Percentiles rank a stretch among this genome's conserved stretches.
These are phyloP conservation scores for Siniperca chuatsi DNA, from an alignment of 2,113 vertebrate genomes.

Conservation along the genomic window DNA sequence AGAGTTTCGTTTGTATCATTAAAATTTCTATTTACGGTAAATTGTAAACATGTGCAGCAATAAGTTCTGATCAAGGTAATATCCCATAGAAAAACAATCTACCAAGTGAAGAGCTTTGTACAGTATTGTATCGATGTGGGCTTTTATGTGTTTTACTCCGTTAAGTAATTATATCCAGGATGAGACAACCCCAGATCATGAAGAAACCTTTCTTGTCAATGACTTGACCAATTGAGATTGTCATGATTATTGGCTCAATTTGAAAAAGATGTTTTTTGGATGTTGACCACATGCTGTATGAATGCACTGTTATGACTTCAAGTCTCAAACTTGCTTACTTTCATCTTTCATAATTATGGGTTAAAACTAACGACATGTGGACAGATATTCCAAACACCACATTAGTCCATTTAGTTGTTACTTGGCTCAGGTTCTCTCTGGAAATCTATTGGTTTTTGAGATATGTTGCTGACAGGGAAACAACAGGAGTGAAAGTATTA, in stretches of 20 bases:
- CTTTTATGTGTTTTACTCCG: not conserved
- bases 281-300: not conserved
- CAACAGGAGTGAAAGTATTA: constrained; percentile 13
- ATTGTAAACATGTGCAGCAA: not conserved
- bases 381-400: not conserved
- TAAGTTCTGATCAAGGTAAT: not conserved
- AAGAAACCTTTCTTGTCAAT: not conserved
- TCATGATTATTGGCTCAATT: not conserved
- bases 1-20: not conserved
- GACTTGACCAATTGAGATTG: not conserved
- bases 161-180: not conserved
- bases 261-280: not conserved
- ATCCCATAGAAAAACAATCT: no score
- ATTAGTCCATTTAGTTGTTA: not conserved
- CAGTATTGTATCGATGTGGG: no score
- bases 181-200: not conserved
- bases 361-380: not conserved
- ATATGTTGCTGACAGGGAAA: constrained; percentile 1
- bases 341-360: not conserved
- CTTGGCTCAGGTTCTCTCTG: not conserved
- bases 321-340: not conserved
- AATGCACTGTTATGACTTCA: not conserved
- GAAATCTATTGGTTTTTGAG: not conserved
- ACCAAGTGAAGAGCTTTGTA: not conserved
- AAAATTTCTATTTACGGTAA: not conserved